These are phyloP conservation scores for Puma concolor DNA, from an alignment of 2,113 vertebrate genomes.

Conservation along the genomic window DNA sequence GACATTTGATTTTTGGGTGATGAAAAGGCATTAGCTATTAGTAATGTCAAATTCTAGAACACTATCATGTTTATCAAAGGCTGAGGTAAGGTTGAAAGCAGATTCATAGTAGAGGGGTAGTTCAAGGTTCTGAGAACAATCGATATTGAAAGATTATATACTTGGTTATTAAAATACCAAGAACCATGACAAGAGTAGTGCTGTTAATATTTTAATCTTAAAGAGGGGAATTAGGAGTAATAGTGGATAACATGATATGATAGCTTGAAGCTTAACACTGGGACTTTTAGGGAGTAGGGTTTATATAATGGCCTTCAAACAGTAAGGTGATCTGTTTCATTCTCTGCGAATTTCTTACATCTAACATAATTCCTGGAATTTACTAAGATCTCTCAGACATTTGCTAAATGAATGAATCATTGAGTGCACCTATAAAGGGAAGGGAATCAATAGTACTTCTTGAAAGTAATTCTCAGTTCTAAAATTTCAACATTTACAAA, in stretches of 20 bases:
- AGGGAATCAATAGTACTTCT: background rate
- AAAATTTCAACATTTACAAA: conserved; percentile 38
- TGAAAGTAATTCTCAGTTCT: background rate
- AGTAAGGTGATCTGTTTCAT: background rate
- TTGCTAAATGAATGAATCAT: conserved; percentile 9
- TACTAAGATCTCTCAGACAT: background rate
- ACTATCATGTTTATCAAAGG: background rate
- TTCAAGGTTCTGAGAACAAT: background rate
- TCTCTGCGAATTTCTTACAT: background rate
- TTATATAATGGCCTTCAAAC: background rate
- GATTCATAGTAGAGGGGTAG: background rate
- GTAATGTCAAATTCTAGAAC: background rate
- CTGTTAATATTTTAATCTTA: background rate
- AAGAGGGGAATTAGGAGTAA: background rate
- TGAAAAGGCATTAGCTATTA: background rate
- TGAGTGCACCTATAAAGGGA: background rate
- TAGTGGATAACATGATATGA: background rate
- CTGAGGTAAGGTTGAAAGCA: background rate
- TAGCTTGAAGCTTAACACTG: background rate
- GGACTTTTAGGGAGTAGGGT: background rate
- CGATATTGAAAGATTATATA: background rate
- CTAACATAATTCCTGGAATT: conserved; percentile 15
- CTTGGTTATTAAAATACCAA: background rate
- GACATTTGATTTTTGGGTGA: background rate
- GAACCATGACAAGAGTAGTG: background rate